Evolutionary conservation across 2,113 vertebrate genomes (phyloP), one percentile per base, ranked within the genome.

Genomic region (Cygnus buccinator): DNA sequence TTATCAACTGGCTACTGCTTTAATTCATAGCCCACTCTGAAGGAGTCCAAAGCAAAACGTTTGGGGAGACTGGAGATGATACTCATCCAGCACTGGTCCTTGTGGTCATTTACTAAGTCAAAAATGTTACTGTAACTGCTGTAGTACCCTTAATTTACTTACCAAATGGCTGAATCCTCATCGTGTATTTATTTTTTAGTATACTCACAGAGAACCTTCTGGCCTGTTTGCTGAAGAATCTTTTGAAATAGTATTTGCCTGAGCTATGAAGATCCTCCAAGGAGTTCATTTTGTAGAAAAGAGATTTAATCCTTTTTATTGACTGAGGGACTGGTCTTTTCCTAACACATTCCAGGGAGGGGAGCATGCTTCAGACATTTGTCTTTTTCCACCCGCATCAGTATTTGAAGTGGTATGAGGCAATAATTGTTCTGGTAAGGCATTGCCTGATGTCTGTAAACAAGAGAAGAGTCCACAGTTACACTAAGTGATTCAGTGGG

Each of bases 401-500:
- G 66, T 75, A 59, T 88, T 81, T 86, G 76, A 89, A 93, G 74
- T 68, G 35, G 74, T 94, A 85, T 75, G 82, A 92, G 57, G 81
- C 62, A 95, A 92, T 63, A 71, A 82, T 28, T 92, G 10, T 41
- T 87, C 74, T 75, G 57, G 37, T 90, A 58, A 71, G 43, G 50
- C 75, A 89, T 91, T 91, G 39, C 52, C 41, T 90, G 31, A 72
- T 86, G 59, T 72, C 71, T 84, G 54, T 90, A 87, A 94, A 91
- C 17, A 85, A 89, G 28, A 52, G 39, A 65, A 41, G 50, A 67
- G 15, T 39, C 61, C 73, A 71, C 78, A 77, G 57, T 50, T 87
- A 39, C 14, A 29, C 22, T 17, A 44, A 63, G 28, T 65, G 72
- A 82, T 77, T 65, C 67, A 68, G 54, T 73, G 43, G 67, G 55